These are phyloP conservation scores for Catharus bicknelli DNA, from an alignment of 2,113 vertebrate genomes.

Conservation along the genomic window DNA sequence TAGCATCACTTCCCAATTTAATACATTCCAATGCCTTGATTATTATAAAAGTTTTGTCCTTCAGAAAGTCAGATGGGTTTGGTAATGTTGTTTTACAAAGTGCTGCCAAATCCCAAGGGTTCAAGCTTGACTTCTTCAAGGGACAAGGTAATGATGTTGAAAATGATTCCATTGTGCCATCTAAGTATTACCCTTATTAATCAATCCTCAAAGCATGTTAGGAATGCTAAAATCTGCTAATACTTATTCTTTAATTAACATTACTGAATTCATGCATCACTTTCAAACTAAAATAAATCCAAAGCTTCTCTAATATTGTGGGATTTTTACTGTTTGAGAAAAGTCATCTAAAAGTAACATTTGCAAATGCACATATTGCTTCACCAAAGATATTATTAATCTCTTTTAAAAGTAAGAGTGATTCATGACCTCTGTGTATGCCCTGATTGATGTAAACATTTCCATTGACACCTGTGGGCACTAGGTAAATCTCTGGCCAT, in stretches of 20 bases:
- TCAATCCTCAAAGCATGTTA: slow-evolving; percentile 42
- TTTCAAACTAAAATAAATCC: background rate
- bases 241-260: slow-evolving; percentile 41
- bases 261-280: background rate
- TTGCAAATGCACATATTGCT: background rate
- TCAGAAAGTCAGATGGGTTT: slow-evolving; percentile 41
- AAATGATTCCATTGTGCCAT: slow-evolving; percentile 54
- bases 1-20: background rate
- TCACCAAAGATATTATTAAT: background rate
- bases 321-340: background rate
- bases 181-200: slow-evolving; percentile 47
- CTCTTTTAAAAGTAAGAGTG: background rate
- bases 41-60: slow-evolving; percentile 32
- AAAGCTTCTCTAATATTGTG: background rate
- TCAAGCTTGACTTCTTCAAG: slow-evolving; percentile 34
- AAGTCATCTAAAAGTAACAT: background rate
- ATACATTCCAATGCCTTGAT: background rate
- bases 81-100: slow-evolving; percentile 26
- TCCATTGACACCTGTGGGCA: background rate
- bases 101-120: slow-evolving; percentile 10
- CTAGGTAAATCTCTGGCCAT: background rate
- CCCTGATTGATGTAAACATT: background rate
- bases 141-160: slow-evolving; percentile 57
- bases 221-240: slow-evolving; percentile 37
- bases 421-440: background rate